Evolutionary conservation across 2,113 vertebrate species (phyloP).

Genomic region (Anhinga rufa): DNA sequence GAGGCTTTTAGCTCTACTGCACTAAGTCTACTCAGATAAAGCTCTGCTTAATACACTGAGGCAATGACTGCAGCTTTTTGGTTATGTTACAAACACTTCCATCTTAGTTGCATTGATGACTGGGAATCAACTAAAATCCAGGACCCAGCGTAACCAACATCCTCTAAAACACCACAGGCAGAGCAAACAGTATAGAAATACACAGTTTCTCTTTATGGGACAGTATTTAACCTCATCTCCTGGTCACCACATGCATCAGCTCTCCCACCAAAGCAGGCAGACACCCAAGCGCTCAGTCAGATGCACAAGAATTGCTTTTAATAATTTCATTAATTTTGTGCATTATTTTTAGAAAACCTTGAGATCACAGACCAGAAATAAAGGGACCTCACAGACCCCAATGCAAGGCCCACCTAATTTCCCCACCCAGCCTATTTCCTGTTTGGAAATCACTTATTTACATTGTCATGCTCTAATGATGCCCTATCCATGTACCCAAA

Average conservation of each 20-base stretch:
- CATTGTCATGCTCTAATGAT: neutral
- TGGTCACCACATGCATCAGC: neutral
- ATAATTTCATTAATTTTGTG: neutral
- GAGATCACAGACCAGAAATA: neutral
- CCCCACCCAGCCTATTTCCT: neutral
- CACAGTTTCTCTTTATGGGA: neutral
- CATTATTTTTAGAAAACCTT: neutral
- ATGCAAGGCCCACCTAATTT: neutral
- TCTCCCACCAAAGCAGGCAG: neutral
- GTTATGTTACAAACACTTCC: neutral
- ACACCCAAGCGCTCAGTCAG: neutral
- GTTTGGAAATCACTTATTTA: neutral
- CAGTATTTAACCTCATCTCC: neutral
- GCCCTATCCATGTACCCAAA: neutral
- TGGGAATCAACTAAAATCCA: neutral
- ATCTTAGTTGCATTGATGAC: neutral
- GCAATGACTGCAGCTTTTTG: neutral
- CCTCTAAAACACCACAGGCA: neutral
- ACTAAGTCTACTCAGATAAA: neutral
- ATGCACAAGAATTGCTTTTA: neutral
- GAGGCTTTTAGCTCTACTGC: slow-evolving; percentile 6
- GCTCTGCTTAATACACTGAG: neutral
- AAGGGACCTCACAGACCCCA: neutral
- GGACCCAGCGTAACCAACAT: neutral
- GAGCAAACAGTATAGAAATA: neutral